phyloP scores from a whole-genome alignment of 2,113 vertebrate species.

The Pandion haliaetus region DNA sequence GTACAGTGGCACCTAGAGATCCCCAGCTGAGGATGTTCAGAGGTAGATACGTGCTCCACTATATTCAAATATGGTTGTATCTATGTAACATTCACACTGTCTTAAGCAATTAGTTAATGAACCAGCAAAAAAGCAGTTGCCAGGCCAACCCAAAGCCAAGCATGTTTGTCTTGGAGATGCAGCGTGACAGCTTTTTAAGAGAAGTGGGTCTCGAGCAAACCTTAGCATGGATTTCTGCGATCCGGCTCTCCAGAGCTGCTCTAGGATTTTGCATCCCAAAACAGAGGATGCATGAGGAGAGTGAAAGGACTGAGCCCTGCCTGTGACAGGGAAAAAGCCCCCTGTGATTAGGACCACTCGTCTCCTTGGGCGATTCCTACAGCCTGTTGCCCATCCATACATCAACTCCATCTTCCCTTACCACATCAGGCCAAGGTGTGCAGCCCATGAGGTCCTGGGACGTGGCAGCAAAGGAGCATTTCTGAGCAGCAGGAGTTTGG shows the following conservation, averaged over 20 bases:
- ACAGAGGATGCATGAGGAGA: fast-evolving
- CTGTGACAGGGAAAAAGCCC: background rate
- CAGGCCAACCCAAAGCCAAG: conserved; percentile 20
- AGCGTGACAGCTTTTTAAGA: background rate
- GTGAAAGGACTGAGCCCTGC: background rate
- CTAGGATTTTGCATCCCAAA: background rate
- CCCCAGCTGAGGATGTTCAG: background rate
- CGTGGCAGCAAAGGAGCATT: background rate
- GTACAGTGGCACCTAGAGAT: background rate
- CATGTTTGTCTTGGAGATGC: background rate
- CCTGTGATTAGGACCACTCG: fast-evolving
- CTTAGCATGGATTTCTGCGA: background rate
- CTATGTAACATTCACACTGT: background rate
- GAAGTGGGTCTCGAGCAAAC: background rate
- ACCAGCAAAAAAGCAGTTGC: conserved; percentile 35
- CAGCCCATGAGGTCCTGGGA: background rate
- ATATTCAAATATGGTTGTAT: background rate
- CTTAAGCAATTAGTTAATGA: conserved; percentile 27
- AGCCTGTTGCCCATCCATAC: background rate
- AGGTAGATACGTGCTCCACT: background rate
- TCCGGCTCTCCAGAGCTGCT: background rate
- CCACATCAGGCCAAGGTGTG: background rate
- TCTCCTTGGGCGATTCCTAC: background rate
- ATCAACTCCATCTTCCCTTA: background rate
- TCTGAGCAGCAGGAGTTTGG: background rate